These are phyloP conservation scores for Teleiodes luculella DNA, from an alignment of 2,888 invertebrate genomes.

Conservation along the genomic window DNA sequence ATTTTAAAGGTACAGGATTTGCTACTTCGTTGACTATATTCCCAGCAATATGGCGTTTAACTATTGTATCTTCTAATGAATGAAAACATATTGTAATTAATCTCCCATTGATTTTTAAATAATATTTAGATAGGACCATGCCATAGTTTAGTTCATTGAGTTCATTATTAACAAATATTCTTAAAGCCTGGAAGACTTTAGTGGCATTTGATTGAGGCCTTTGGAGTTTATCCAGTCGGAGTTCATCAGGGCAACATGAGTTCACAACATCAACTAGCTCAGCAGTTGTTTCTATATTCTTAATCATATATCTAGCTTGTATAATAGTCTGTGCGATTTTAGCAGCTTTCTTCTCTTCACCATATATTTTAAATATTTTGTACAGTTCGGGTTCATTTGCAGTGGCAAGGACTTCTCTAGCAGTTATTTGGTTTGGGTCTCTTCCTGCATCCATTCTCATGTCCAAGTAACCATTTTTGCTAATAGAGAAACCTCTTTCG, in stretches of 20 bases:
- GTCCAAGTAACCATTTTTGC: constrained; percentile 91
- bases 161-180: constrained; percentile 98
- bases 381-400: constrained; percentile 88
- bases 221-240: constrained; percentile 84
- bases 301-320: constrained; percentile 87
- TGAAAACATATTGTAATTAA: constrained; percentile 93
- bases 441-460: constrained; percentile 96
- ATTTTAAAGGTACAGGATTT: constrained; percentile 85
- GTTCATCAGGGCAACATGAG: constrained; percentile 77
- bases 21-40: constrained; percentile 85
- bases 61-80: constrained; percentile 94
- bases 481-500: constrained; percentile 91
- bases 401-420: constrained; percentile 90
- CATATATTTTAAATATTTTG: constrained; percentile 92
- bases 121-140: constrained; percentile 86
- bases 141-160: constrained; percentile 96
- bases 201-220: constrained; percentile 90
- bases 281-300: constrained; percentile 87
- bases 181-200: constrained; percentile 93
- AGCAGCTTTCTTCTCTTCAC: constrained; percentile 92
- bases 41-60: constrained; percentile 92
- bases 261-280: constrained; percentile 88
- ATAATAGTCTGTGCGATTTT: constrained; percentile 92
- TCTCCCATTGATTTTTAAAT: constrained; percentile 87
- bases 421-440: constrained; percentile 85